Base-by-base conservation (phyloP, 2,113 vertebrate species). In the Halichoerus grypus region DNA sequence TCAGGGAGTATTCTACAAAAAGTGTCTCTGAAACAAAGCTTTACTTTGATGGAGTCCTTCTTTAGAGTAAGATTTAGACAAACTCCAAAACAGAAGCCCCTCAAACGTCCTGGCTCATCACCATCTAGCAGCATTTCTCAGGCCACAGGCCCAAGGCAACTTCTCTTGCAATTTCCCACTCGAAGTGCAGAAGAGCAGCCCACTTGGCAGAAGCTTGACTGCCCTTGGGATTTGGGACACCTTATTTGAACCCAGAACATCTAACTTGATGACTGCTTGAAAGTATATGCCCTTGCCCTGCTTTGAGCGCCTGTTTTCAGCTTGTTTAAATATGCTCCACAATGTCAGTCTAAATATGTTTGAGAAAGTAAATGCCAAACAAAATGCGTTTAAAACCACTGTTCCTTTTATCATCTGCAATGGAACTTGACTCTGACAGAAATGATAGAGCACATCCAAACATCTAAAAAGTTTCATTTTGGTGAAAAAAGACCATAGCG, bases 361-460 rank as follows among this genome's bases (percentile, higher is more conserved):
- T 87, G 65, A 97, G 82, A 63, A 77, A 91, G 53, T 36, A 13
- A 95, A 89, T 74, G 19, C 31, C 63, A 81, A 86, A 85, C 31
- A 49, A 79, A 93, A 63, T 22, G 7, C n/a, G n/a, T 71, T 28
- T 74, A 81, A 89, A 83, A 77, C 18, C 26, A 36, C 42, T 13
- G 5, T 28, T 74, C 4, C 39, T 92, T 67, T 72, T 51, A 92
- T 61, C 15, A 10, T 53, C 33, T 46, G n/a, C 59, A 86, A 12
- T 36, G 42, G 16, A 83, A 65, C 8, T 33, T 55, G 24, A 77
- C 14, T 39, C 31, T 63, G 26, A 84, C 19, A 76, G 22, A 95
- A 94, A 22, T 51, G 53, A 93, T 4, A 79, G 42, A 93, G 65
- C 19, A 22, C 1, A 79, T 55, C 19, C 33, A 36, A 51, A 67